phyloP scores from a whole-genome alignment of 1,140 invertebrate genomes.

The Dendroctonus ponderosae region DNA sequence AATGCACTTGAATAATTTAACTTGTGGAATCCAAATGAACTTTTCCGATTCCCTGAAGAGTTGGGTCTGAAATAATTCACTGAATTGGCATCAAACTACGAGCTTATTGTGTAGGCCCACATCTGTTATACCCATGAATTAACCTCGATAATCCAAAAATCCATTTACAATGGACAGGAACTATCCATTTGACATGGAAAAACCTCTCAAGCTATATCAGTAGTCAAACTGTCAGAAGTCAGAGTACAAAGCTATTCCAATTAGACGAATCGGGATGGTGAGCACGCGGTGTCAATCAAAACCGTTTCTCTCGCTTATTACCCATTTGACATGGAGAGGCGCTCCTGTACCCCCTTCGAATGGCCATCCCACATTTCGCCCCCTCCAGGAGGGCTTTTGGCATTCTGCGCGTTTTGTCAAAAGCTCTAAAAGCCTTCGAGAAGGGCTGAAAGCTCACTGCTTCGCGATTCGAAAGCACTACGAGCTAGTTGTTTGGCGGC shows the following conservation, averaged over 20 bases:
- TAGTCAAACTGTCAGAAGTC: conserved; percentile 25
- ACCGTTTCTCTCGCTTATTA: conserved; percentile 33
- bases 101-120: too few species aligned
- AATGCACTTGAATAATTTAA: too few species aligned
- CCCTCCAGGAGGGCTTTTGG: conserved; percentile 16
- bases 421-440: conserved; percentile 30
- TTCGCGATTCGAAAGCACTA: conserved; percentile 14
- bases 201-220: conserved; percentile 22
- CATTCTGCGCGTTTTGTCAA: conserved; percentile 28
- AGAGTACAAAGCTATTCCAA: conserved; percentile 26
- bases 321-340: conserved; percentile 33
- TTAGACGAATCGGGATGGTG: conserved; percentile 27
- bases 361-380: conserved; percentile 26
- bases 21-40: too few species aligned
- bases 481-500: conserved; percentile 10
- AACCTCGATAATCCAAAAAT: background rate
- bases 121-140: too few species aligned
- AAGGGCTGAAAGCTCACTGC: conserved; percentile 15
- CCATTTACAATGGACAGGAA: conserved; percentile 13
- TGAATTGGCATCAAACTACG: too few species aligned
- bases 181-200: conserved; percentile 11
- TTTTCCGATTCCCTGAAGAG: too few species aligned
- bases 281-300: conserved; percentile 33
- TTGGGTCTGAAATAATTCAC: too few species aligned
- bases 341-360: conserved; percentile 23